Base-by-base conservation (phyloP, 2,888 invertebrate species). In the Pseudoips prasinana region DNA sequence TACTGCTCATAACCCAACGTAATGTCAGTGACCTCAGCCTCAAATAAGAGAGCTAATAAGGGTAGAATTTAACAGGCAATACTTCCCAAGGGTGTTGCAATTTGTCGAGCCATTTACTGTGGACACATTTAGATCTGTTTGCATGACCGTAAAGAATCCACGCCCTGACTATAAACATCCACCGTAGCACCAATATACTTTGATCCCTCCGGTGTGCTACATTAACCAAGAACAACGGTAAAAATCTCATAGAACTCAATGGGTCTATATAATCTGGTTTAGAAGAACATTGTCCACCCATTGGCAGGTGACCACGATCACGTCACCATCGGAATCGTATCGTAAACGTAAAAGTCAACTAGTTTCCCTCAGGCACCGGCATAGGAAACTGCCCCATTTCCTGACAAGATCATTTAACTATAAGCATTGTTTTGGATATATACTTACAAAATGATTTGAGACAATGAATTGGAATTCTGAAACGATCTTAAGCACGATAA, bases 121-220 rank as follows among this genome's bases (percentile, higher is more conserved):
- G 69, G 67, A 65, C 73, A 73, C 75, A 73, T 73, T 71, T 73
- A 73, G 71, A 60, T 64, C 68, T 79, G 86, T 86, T 86, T 83
- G 82, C 80, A 75, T 77, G 78, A 58, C 69, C 72, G 71, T 84
- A 82, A 81, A 83, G 57, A 65, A 58, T 71, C 74, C 85, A 81
- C 86, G 70, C 85, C 86, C 81, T 74, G 48, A 56, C 54, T 49
- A 58, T 67, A 61, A 64, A 73, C 73, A 64, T 69, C 68, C 64
- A 61, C 56, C 39, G 35, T 45, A 36, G 36, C 39, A 37, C 84
- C 76, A 76, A 10, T 49, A 18, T 69, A 51, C 19, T 8, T 26
- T 41, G 80, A 66, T 31, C 71, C 37, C 38, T 44, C 54, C 30
- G 49, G 37, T 7, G 4, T 20, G 20, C 2, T 7, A 20, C 20